phyloP scores from a whole-genome alignment of 2,113 vertebrate genomes.

The Phylloscopus trochilus region DNA sequence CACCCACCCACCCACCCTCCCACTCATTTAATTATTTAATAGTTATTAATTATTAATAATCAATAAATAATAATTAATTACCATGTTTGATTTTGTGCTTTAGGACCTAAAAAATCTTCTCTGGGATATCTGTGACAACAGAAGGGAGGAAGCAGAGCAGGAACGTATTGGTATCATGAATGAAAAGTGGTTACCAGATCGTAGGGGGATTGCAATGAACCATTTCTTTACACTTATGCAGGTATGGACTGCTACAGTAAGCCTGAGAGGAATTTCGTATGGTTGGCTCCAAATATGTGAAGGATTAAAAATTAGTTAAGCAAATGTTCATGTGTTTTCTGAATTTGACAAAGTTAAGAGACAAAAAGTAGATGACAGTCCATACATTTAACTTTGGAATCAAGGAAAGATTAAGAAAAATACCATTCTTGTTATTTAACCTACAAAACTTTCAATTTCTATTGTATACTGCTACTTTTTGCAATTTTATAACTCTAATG shows the following conservation, averaged over 20 bases:
- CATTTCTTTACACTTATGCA: constrained; percentile 86
- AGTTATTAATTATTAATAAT: too few relatives aligned
- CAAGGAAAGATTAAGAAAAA: background rate
- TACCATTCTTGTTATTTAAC: background rate
- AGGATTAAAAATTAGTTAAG: background rate
- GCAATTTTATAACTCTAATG: background rate
- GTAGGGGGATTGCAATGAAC: constrained; percentile 73
- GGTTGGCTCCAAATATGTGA: background rate
- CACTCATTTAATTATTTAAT: too few relatives aligned
- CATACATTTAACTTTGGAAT: background rate
- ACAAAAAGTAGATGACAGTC: background rate
- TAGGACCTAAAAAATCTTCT: constrained; percentile 86
- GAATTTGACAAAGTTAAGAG: background rate
- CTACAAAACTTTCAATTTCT: background rate
- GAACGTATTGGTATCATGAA: constrained; percentile 74
- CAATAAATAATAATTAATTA: background rate
- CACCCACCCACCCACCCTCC: too few relatives aligned
- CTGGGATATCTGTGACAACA: constrained; percentile 85
- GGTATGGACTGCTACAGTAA: constrained; percentile 63
- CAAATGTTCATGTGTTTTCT: background rate
- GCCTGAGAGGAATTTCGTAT: background rate
- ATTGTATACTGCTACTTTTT: background rate
- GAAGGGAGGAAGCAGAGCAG: constrained; percentile 81
- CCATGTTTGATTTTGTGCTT: background rate
- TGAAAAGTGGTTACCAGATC: constrained; percentile 82